Conservation (phyloP, 2,797 vertebrate genomes). For the Sebastiscus albofasciatus region DNA sequence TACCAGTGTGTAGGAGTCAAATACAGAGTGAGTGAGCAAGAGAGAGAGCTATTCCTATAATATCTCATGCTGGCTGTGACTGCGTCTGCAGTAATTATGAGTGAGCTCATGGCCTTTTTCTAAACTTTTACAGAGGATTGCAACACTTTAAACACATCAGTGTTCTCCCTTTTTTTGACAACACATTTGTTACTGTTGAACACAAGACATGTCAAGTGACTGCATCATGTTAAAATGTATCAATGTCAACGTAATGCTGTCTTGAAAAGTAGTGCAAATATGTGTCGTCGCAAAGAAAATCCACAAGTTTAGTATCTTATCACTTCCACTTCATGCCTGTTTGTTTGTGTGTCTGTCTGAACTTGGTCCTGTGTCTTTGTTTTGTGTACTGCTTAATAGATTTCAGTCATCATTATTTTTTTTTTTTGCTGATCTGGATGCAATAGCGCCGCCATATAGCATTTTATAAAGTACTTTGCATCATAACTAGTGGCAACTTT, state of each 20-base stretch:
- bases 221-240: not conserved
- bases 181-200: not conserved
- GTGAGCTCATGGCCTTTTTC: constrained; percentile 32
- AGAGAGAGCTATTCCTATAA: constrained; percentile 43
- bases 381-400: not conserved
- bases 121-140: constrained; percentile 25
- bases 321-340: not conserved
- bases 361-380: not conserved
- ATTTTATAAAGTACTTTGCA: not conserved
- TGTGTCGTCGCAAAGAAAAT: not conserved
- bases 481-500: no score
- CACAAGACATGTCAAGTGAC: not conserved
- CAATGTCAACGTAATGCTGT: not conserved
- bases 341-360: not conserved
- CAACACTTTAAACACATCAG: not conserved
- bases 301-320: not conserved
- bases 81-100: constrained; percentile 31
- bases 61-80: constrained; percentile 26
- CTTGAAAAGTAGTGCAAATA: not conserved
- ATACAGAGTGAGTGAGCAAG: constrained; percentile 35
- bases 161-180: not conserved
- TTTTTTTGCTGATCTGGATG: not conserved
- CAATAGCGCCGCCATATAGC: not conserved
- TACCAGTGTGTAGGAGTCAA: constrained; percentile 75
- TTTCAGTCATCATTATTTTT: not conserved